These are phyloP conservation scores for Bufotes viridis DNA, from an alignment of 2,797 vertebrate species.

Conservation along the genomic window DNA sequence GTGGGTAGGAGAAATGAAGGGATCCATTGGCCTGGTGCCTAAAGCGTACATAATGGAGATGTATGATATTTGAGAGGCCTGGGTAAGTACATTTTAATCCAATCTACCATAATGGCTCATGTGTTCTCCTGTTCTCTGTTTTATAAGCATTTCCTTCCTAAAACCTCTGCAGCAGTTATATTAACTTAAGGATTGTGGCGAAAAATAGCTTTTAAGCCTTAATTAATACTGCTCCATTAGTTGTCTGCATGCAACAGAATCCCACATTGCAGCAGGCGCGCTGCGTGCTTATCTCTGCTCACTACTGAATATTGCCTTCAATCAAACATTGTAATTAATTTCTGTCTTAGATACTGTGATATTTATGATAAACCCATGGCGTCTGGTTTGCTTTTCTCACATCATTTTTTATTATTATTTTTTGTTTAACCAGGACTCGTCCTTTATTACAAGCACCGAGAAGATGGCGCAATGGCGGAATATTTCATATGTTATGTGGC, in stretches of 20 bases:
- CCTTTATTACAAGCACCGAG: conserved; percentile 60
- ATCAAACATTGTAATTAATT: conserved; percentile 56
- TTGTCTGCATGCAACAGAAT: conserved; percentile 68
- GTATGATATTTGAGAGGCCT: conserved; percentile 84
- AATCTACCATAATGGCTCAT: conserved; percentile 82
- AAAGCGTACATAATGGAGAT: conserved; percentile 94
- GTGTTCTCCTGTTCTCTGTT: conserved; percentile 77
- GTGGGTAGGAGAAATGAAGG: conserved; percentile 98
- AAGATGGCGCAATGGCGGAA: not conserved
- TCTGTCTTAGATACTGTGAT: conserved; percentile 46
- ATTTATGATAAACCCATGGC: conserved; percentile 44
- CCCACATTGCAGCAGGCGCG: conserved; percentile 60
- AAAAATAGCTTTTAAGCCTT: conserved; percentile 68
- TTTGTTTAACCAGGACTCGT: conserved; percentile 67
- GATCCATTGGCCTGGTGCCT: conserved; percentile 93
- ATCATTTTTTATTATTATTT: conserved; percentile 21
- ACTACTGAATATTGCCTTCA: conserved; percentile 64
- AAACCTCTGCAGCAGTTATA: conserved; percentile 75
- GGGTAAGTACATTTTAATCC: conserved; percentile 87
- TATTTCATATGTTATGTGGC: conserved; percentile 10
- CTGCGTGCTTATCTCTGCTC: conserved; percentile 61
- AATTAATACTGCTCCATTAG: conserved; percentile 67
- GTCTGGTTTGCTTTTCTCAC: conserved; percentile 21
- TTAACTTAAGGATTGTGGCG: conserved; percentile 72
- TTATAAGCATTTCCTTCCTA: conserved; percentile 78